phyloP scores from a whole-genome alignment of 2,888 invertebrate genomes.

The Ceratothoa steindachneri region DNA sequence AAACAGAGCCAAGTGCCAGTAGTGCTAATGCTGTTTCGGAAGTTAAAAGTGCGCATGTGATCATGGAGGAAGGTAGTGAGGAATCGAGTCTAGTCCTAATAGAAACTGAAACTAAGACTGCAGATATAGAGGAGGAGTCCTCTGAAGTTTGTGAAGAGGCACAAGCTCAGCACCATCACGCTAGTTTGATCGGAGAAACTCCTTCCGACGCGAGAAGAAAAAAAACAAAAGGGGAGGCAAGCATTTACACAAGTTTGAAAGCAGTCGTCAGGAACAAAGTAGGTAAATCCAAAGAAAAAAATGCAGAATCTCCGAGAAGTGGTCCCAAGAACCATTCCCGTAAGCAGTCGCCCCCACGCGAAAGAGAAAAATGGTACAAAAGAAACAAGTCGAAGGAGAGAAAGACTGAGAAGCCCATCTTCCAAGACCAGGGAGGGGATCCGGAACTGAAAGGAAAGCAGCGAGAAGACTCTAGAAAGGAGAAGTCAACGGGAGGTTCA shows the following conservation, averaged over 20 bases:
- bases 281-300: constrained; percentile 43
- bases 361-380: constrained; percentile 43
- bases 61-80: not conserved
- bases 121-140: not conserved
- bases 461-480: not conserved
- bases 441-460: not conserved
- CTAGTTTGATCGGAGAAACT: constrained; percentile 32
- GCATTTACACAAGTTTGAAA: constrained; percentile 39
- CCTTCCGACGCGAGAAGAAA: constrained; percentile 27
- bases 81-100: too few species aligned
- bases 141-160: not conserved
- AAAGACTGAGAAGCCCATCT: constrained; percentile 24
- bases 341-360: constrained; percentile 35
- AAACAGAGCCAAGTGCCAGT: not conserved
- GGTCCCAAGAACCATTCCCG: constrained; percentile 20
- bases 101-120: not conserved
- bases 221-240: constrained; percentile 17
- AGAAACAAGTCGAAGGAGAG: constrained; percentile 39
- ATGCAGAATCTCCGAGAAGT: constrained; percentile 33
- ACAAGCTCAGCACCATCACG: not conserved
- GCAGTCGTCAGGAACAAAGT: constrained; percentile 40
- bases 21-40: not conserved
- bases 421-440: constrained; percentile 8
- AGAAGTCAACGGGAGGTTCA: constrained; percentile 30
- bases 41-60: not conserved